Conservation (phyloP, 2,797 vertebrate species). For the Trachurus trachurus region DNA sequence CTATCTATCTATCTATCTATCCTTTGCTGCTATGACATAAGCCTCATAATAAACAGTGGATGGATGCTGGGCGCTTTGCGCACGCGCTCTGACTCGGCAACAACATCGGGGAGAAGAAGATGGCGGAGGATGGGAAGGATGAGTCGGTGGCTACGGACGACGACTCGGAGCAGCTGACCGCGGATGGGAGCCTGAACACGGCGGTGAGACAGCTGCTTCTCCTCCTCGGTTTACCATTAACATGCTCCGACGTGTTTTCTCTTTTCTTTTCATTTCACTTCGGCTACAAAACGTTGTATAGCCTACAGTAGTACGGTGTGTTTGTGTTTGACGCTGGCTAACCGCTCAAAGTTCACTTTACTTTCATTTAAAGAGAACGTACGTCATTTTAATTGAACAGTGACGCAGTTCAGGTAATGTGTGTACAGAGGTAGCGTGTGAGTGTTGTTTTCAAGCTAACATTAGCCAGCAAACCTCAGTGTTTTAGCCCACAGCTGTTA, state of each 20-base stretch:
- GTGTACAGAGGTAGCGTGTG: no score
- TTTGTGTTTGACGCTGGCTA: not conserved
- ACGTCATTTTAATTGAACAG: not conserved
- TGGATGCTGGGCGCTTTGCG: slow-evolving; percentile 43
- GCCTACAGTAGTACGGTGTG: no score
- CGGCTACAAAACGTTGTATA: not conserved
- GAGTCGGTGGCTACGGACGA: slow-evolving; percentile 52
- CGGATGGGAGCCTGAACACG: slow-evolving; percentile 30
- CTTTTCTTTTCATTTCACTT: no score
- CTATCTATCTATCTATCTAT: no score
- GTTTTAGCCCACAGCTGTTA: no score
- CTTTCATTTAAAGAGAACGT: rapidly evolving
- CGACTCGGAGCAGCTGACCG: slow-evolving; percentile 24
- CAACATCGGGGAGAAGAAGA: slow-evolving; percentile 49
- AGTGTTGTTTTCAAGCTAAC: no score
- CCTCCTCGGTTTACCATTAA: rapidly evolving
- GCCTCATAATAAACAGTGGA: no score
- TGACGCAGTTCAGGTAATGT: not conserved
- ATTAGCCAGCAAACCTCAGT: no score
- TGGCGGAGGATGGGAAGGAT: slow-evolving; percentile 67
- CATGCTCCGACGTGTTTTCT: no score
- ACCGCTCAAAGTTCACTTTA: slow-evolving; percentile 6
- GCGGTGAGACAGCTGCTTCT: slow-evolving; percentile 27
- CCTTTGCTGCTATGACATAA: no score
- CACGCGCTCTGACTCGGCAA: slow-evolving; percentile 54